These are phyloP conservation scores for Catharus ustulatus DNA, from an alignment of 2,797 vertebrate species.

Conservation along the genomic window DNA sequence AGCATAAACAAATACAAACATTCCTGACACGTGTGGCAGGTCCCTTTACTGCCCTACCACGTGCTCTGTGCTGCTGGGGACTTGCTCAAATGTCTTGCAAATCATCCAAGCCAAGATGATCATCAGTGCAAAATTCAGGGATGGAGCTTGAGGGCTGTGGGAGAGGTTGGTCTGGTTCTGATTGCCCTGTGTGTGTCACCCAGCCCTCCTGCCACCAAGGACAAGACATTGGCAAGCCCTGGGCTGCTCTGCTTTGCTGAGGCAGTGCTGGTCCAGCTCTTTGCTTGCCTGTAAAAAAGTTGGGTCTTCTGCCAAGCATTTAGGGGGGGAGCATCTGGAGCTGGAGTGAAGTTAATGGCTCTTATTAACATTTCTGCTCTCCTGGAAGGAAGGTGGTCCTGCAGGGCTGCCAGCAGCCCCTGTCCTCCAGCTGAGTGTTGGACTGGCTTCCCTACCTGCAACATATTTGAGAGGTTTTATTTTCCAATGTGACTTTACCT, in stretches of 20 bases:
- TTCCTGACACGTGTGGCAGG: background rate
- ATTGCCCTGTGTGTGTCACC: background rate
- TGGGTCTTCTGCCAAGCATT: background rate
- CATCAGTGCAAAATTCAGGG: background rate
- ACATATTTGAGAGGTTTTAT: accelerated
- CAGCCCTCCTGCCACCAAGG: background rate
- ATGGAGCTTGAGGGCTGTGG: background rate
- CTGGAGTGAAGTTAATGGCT: background rate
- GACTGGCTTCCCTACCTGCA: background rate
- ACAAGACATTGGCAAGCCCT: accelerated
- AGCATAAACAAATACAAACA: background rate
- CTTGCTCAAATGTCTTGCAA: background rate
- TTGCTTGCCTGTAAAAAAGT: background rate
- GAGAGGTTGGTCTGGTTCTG: background rate
- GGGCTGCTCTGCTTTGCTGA: background rate
- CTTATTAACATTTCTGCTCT: background rate
- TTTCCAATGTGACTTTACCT: background rate
- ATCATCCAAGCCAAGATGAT: background rate
- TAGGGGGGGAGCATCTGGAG: background rate
- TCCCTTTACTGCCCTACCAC: background rate
- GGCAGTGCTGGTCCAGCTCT: background rate
- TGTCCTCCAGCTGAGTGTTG: background rate
- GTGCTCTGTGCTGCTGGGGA: accelerated
- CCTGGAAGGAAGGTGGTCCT: background rate
- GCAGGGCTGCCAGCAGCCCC: background rate